Percentiles rank a stretch among this genome's conserved stretches.
These are phyloP conservation scores for Germaria angustata DNA, from an alignment of 2,888 invertebrate species.

Conservation along the genomic window DNA sequence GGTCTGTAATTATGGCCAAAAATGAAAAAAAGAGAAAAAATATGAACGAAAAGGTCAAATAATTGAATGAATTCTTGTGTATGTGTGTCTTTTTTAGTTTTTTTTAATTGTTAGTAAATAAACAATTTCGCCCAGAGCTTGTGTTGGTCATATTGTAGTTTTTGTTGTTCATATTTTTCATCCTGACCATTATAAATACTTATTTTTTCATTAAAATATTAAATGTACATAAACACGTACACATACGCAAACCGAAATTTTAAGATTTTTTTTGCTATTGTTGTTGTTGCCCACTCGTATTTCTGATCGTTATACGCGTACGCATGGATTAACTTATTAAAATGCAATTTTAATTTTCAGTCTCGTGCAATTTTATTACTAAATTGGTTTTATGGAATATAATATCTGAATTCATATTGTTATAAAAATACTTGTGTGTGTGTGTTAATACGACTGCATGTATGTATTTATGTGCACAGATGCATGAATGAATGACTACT, in stretches of 20 bases:
- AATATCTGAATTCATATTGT: slow-evolving; percentile 49
- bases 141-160: background rate
- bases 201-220: slow-evolving; percentile 58
- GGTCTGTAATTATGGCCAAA: slow-evolving; percentile 16
- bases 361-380: slow-evolving; percentile 77
- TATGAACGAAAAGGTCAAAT: slow-evolving; percentile 52
- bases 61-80: slow-evolving; percentile 56
- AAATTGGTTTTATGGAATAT: slow-evolving; percentile 75
- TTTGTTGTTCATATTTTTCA: slow-evolving; percentile 10
- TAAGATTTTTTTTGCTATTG: slow-evolving; percentile 6
- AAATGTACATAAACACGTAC: background rate
- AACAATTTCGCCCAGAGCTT: slow-evolving; percentile 41
- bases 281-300: slow-evolving; percentile 33
- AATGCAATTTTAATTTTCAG: slow-evolving; percentile 79
- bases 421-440: slow-evolving; percentile 12
- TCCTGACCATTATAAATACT: slow-evolving; percentile 46
- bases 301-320: slow-evolving; percentile 67
- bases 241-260: background rate
- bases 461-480: background rate
- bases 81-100: background rate
- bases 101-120: slow-evolving; percentile 53
- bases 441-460: background rate
- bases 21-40: background rate
- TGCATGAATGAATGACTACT: slow-evolving; percentile 35
- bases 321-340: slow-evolving; percentile 79